Evolutionary conservation across 1,140 invertebrate genomes (phyloP).

Genomic region (Parapsyche elsis): DNA sequence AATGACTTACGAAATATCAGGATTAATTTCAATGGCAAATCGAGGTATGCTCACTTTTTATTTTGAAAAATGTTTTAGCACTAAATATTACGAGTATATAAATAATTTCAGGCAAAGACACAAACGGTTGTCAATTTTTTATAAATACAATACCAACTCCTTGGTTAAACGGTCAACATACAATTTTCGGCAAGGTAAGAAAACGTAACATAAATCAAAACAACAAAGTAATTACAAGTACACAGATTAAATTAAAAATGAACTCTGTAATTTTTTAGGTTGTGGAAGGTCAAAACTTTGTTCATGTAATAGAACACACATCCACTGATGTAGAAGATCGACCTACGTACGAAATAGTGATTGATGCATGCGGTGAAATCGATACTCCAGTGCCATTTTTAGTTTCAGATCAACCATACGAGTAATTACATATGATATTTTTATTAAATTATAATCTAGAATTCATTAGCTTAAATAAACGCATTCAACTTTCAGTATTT

Average conservation of each 20-base stretch:
- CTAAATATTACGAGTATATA: conserved; percentile 13
- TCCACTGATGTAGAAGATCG: conserved; percentile 80
- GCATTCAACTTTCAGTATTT: conserved; percentile 69
- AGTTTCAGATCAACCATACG: conserved; percentile 76
- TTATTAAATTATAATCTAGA: not conserved
- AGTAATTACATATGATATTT: conserved; percentile 64
- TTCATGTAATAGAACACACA: conserved; percentile 86
- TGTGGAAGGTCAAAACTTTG: conserved; percentile 82
- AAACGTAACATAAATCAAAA: not conserved
- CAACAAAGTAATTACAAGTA: not conserved
- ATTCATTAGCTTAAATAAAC: not conserved
- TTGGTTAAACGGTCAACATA: conserved; percentile 94
- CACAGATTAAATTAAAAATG: not conserved
- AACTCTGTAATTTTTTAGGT: conserved; percentile 66
- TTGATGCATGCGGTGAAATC: conserved; percentile 74
- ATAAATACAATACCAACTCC: conserved; percentile 89
- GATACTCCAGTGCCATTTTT: conserved; percentile 71
- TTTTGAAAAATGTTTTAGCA: conserved; percentile 36
- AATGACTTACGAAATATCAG: conserved; percentile 86
- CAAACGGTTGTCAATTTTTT: conserved; percentile 97
- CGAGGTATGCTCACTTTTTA: conserved; percentile 69
- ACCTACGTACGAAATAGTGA: conserved; percentile 75
- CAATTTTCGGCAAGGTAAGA: conserved; percentile 92
- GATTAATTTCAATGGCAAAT: conserved; percentile 97
- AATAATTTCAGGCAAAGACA: conserved; percentile 70